Evolutionary conservation across 2,888 invertebrate species (phyloP), one percentile per base, ranked within the genome.

Genomic region (Bombylius major): DNA sequence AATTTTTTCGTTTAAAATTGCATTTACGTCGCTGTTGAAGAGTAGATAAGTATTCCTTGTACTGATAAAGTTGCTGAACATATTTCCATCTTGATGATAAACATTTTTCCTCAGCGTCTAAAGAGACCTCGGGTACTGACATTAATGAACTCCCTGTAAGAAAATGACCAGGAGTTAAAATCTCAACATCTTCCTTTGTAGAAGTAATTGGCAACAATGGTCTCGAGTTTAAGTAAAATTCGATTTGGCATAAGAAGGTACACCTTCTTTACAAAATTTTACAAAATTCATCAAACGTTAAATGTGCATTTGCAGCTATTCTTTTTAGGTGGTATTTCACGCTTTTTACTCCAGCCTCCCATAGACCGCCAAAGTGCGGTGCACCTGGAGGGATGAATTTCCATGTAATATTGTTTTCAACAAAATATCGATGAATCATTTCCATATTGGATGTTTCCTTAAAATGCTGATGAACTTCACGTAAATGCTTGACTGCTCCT

Each of bases 241-340:
- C 64, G n/a, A 65, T 60, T 55, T 64, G 63, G 31, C 56, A 54
- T 5, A 61, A 14, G 1, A 65, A 23, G 4, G 65, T n/a, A n/a
- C n/a, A n/a, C n/a, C n/a, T n/a, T n/a, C n/a, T n/a, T n/a, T n/a
- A n/a, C n/a, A n/a, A n/a, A n/a, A n/a, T n/a, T n/a, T n/a, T 67
- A 23, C 55, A 33, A 33, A 65, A 56, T 52, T 69, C 64, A 55
- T 66, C 63, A 23, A 52, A 57, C 5, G 51, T 47, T 7, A 54
- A 13, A 4, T 8, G 4, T 13, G 39, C 12, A 4, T 13, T 9
- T 31, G 44, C 51, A 5, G 39, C 6, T 4, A 48, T 9, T 33
- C 54, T 32, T 32, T 46, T 49, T 23, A 56, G 13, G 31, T 51
- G 48, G 32, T 45, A 52, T 46, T 57, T 57, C 5, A 49, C 45